These are phyloP conservation scores for Ceratoteleas bidentatus DNA, from an alignment of 1,140 invertebrate species.

Conservation along the genomic window DNA sequence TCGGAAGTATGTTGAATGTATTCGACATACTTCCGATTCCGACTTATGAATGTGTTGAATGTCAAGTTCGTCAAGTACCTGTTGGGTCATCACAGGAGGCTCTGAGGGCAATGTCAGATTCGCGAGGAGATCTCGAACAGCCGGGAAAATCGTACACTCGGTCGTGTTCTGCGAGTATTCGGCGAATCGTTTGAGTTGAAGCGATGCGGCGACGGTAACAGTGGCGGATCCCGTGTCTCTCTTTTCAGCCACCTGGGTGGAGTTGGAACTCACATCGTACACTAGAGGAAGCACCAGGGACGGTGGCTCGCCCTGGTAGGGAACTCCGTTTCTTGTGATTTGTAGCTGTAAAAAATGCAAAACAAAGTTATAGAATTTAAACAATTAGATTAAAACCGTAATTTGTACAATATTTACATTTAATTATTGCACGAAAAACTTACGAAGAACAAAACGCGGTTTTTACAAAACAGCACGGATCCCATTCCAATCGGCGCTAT, in stretches of 20 bases:
- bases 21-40: no score
- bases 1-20: no score
- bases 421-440: conserved; percentile 74
- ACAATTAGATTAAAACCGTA: no score
- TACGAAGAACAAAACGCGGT: conserved; percentile 95
- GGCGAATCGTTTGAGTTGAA: conserved; percentile 87
- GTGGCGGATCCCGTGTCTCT: conserved; percentile 84
- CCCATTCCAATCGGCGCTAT: conserved; percentile 93
- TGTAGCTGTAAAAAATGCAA: conserved; percentile 88
- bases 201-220: conserved; percentile 84
- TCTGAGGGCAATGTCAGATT: conserved; percentile 90
- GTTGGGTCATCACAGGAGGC: conserved; percentile 80
- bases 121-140: conserved; percentile 91
- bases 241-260: conserved; percentile 92
- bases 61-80: conserved; percentile 62
- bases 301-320: conserved; percentile 86
- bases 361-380: no score
- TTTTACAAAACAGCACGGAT: conserved; percentile 90
- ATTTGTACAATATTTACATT: no score
- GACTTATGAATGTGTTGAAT: no score
- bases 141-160: conserved; percentile 94
- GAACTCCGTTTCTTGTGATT: conserved; percentile 88
- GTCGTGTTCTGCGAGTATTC: conserved; percentile 85
- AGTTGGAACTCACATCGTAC: conserved; percentile 92
- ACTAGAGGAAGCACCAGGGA: conserved; percentile 93